Evolutionary conservation across 2,797 vertebrate genomes (phyloP).

Genomic region (Borostomias antarcticus): DNA sequence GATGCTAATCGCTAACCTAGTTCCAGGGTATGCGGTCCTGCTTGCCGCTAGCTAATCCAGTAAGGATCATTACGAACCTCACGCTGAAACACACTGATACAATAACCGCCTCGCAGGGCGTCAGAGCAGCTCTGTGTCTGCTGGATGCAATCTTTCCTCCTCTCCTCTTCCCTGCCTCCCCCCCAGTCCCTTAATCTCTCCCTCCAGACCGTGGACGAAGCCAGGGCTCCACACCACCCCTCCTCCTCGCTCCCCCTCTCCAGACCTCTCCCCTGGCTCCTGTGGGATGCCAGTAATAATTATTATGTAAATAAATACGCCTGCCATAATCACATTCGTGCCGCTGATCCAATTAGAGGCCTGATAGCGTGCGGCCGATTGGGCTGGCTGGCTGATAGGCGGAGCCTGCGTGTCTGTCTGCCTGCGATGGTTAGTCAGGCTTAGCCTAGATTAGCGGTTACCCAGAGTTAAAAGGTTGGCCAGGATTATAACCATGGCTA

Average conservation of each 20-base stretch:
- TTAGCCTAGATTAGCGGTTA: conserved; percentile 2
- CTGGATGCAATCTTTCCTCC: conserved; percentile 55
- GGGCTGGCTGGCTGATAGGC: conserved; percentile 76
- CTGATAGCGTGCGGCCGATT: conserved; percentile 77
- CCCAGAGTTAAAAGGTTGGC: neutral
- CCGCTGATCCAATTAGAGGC: conserved; percentile 82
- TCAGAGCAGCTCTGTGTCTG: neutral
- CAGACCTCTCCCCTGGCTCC: conserved; percentile 58
- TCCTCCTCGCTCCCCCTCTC: conserved; percentile 58
- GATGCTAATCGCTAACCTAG: neutral
- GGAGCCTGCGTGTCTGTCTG: conserved; percentile 74
- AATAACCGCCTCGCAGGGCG: neutral
- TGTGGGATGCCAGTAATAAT: conserved; percentile 81
- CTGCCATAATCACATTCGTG: conserved; percentile 83
- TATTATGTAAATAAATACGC: conserved; percentile 90
- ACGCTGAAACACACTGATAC: neutral
- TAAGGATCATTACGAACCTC: neutral
- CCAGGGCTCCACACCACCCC: conserved; percentile 51
- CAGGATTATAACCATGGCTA: too few relatives aligned
- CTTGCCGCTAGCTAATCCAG: neutral
- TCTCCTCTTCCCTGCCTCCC: conserved; percentile 52
- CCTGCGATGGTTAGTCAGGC: conserved; percentile 22
- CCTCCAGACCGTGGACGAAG: neutral
- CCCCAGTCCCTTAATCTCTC: conserved; percentile 45
- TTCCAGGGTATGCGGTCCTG: conserved; percentile 7